These are phyloP conservation scores for Nycticorax nycticorax DNA, from an alignment of 2,113 vertebrate genomes.

Conservation along the genomic window DNA sequence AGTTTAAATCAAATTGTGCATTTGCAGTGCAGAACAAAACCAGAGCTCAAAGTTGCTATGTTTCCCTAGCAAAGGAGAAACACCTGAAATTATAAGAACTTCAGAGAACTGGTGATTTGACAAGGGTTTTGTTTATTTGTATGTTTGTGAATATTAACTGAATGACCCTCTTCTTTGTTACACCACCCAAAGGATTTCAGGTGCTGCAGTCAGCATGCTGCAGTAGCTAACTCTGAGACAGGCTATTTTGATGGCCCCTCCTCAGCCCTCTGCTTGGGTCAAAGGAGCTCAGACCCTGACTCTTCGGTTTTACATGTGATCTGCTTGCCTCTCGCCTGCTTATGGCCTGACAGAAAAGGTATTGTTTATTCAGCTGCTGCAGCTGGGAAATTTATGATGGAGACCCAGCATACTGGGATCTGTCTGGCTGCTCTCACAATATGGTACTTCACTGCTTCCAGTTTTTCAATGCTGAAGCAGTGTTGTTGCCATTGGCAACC, in stretches of 20 bases:
- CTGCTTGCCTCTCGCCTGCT: not conserved
- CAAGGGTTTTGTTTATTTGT: not conserved
- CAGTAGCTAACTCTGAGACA: fast-evolving
- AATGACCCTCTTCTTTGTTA: not conserved
- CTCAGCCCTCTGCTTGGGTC: not conserved
- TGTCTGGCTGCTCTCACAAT: not conserved
- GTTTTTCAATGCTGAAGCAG: not conserved
- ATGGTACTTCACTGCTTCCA: not conserved
- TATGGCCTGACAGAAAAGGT: not conserved
- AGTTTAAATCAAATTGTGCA: not conserved
- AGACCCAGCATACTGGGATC: not conserved
- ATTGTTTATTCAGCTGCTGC: not conserved
- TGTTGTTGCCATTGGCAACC: conserved; percentile 26
- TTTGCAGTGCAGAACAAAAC: not conserved
- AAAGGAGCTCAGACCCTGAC: not conserved
- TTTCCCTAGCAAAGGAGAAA: not conserved
- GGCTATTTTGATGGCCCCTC: not conserved
- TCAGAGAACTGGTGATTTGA: not conserved
- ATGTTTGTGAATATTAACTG: not conserved
- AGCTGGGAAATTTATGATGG: not conserved
- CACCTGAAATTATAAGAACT: not conserved
- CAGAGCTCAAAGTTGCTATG: not conserved
- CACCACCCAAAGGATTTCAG: not conserved
- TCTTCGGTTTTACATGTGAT: not conserved
- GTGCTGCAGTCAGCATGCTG: not conserved